Base-by-base conservation (phyloP, 2,797 vertebrate genomes). In the Hafferia zeledoni region DNA sequence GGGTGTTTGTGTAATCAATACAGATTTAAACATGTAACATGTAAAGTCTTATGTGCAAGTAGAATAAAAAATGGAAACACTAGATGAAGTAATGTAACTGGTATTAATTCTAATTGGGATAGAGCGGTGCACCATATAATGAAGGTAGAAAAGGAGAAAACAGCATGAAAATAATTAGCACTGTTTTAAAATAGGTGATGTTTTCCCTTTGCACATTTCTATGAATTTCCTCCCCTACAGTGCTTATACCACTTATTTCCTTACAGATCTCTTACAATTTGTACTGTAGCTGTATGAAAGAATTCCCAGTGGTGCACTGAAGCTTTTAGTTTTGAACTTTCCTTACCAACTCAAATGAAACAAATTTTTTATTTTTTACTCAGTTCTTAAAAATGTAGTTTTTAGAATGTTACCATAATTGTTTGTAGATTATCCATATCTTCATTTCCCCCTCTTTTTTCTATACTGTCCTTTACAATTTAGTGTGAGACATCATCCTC, bases 161-260 rank as follows among this genome's bases (percentile, higher is more conserved):
- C 22, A 89, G 67, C 41, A 35, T 76, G 90, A 71, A 96, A 92
- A 92, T 76, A 82, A 95, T 90, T 74, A 93, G 14, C 19, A 47
- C 30, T 39, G 31, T 80, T 89, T 85, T 60, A 64, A 92, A 94
- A 70, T 23, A 89, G 12, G 14, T 56, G 23, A 25, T 57, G 68
- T 84, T 79, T 79, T 83, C 6, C 14, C 22, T 64, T 50, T 74
- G 33, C 16, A 84, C 41, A 57, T 80, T 87, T 89, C 35, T 49
- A 2, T 90, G 37, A 63, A 44, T 84, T 87, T 83, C 17, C 33
- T 85, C 44, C 43, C 87, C 82, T 94, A 60, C n/a, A 70, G 68
- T 77, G 70, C 65, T 86, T 86, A 56, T 67, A 30, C 10, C 41
- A 50, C 35, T 80, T 72, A 67, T 85, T 87, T 94, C 35, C 39